Conservation (phyloP, 2,113 vertebrate genomes). For the Clarias magur region DNA sequence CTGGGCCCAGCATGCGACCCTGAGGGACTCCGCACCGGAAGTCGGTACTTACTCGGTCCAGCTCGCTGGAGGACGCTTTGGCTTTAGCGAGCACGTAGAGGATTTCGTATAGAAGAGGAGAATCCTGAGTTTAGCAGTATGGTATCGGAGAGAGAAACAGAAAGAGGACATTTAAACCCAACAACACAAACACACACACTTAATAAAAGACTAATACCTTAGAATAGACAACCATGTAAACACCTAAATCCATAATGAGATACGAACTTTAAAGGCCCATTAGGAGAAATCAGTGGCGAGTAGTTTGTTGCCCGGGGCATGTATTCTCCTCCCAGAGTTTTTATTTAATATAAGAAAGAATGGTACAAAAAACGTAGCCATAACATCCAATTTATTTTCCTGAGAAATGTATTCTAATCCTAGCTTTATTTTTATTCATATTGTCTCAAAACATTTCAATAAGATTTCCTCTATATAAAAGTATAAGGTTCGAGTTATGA, state of each 20-base stretch:
- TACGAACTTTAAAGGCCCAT: not conserved
- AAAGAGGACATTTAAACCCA: conserved; percentile 54
- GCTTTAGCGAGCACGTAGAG: conserved; percentile 72
- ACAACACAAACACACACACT: not conserved
- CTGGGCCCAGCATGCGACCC: conserved; percentile 63
- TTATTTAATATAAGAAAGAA: not conserved
- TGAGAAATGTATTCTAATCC: not conserved
- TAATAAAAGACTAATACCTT: not conserved
- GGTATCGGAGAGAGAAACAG: conserved; percentile 48
- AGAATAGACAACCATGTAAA: not conserved
- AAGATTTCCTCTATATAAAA: not conserved
- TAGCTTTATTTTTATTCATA: not conserved
- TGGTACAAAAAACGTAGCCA: not conserved
- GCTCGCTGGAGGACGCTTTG: conserved; percentile 54
- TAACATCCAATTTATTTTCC: not conserved
- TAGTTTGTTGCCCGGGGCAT: not conserved
- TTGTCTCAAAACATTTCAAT: not conserved
- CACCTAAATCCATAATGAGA: not conserved
- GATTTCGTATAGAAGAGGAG: conserved; percentile 78
- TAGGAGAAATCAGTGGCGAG: not conserved
- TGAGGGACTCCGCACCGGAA: conserved; percentile 57
- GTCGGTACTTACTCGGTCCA: conserved; percentile 71
- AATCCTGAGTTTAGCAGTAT: conserved; percentile 69
- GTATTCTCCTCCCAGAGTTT: not conserved
- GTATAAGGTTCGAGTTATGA: not conserved